Evolutionary conservation across 2,797 vertebrate genomes (phyloP).

Genomic region (Philypnodon macrostomus): DNA sequence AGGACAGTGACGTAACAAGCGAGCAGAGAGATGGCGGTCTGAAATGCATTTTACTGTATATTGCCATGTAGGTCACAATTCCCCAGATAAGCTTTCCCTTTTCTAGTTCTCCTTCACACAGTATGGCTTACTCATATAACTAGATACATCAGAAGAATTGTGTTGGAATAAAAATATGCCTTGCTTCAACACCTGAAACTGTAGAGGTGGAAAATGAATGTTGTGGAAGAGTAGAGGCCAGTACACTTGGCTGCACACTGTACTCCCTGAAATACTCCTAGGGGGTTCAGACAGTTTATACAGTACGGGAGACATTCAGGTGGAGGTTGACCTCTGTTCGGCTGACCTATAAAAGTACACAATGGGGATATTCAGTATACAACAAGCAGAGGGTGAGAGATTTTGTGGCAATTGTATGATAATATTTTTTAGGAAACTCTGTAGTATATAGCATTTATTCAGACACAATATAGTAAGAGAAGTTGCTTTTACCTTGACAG

Average conservation of each 20-base stretch:
- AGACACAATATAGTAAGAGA: too few relatives aligned
- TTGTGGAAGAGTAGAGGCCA: conserved; percentile 15
- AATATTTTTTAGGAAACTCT: too few relatives aligned
- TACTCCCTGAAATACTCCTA: conserved; percentile 1
- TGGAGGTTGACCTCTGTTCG: conserved; percentile 12
- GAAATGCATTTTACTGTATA: conserved; percentile 49
- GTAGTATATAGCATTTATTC: too few relatives aligned
- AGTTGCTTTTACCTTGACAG: too few relatives aligned
- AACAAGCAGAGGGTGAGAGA: too few relatives aligned
- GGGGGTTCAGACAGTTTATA: conserved; percentile 7
- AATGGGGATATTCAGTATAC: too few relatives aligned
- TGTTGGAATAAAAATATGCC: conserved; percentile 13
- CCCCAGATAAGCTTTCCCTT: conserved; percentile 25
- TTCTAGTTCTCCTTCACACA: conserved; percentile 34
- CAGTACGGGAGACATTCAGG: neutral
- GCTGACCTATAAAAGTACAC: conserved; percentile 7
- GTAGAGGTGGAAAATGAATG: conserved; percentile 14
- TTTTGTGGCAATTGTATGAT: too few relatives aligned
- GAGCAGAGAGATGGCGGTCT: conserved; percentile 21
- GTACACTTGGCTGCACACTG: neutral
- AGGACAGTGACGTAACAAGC: conserved; percentile 37
- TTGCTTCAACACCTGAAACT: conserved; percentile 9
- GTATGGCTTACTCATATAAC: conserved; percentile 13
- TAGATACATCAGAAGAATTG: conserved; percentile 11
- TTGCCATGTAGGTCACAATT: conserved; percentile 58